These are phyloP conservation scores for Drosophila micromelanica DNA, from an alignment of 1,140 invertebrate species.

Conservation along the genomic window DNA sequence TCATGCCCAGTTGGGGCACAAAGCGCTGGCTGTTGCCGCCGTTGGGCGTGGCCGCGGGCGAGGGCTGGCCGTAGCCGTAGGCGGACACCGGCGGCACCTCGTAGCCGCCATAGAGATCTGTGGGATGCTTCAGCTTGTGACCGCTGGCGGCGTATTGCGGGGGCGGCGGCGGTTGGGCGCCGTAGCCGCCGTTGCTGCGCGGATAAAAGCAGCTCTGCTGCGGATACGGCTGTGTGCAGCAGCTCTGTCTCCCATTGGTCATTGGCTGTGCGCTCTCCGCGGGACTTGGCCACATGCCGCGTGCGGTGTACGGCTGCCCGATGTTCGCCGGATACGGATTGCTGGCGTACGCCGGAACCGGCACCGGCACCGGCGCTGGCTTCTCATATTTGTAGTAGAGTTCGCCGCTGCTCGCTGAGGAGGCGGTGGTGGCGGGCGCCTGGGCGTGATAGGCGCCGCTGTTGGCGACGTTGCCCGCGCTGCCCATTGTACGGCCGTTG, in stretches of 20 bases:
- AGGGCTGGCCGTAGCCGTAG: constrained; percentile 48
- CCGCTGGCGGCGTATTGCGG: constrained; percentile 39
- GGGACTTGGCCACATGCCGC: constrained; percentile 54
- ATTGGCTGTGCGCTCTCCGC: constrained; percentile 5
- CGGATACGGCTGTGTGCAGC: constrained; percentile 62
- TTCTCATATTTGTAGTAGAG: constrained; percentile 75
- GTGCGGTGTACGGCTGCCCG: constrained; percentile 37
- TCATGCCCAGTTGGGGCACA: constrained; percentile 29
- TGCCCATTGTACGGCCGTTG: not conserved
- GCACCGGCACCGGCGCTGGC: not conserved
- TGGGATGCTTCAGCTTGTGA: constrained; percentile 67
- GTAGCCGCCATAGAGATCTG: constrained; percentile 63
- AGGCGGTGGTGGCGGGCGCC: constrained; percentile 5
- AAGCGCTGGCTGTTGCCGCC: constrained; percentile 43
- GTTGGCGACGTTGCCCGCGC: constrained; percentile 28
- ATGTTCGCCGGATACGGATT: constrained; percentile 58
- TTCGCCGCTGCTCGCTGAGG: constrained; percentile 26
- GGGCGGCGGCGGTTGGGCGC: constrained; percentile 8
- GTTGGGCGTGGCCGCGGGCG: constrained; percentile 12
- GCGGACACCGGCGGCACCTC: constrained; percentile 36
- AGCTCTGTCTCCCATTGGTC: constrained; percentile 64
- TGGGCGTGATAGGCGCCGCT: constrained; percentile 38
- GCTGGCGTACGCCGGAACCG: constrained; percentile 13
- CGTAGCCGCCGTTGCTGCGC: constrained; percentile 53
- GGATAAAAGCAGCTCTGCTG: constrained; percentile 76